A percentile compares a stretch with the other conserved stretches of the same genome.
Conservation (phyloP, 2,888 invertebrate genomes). For the Branchinecta sandiegonensis region DNA sequence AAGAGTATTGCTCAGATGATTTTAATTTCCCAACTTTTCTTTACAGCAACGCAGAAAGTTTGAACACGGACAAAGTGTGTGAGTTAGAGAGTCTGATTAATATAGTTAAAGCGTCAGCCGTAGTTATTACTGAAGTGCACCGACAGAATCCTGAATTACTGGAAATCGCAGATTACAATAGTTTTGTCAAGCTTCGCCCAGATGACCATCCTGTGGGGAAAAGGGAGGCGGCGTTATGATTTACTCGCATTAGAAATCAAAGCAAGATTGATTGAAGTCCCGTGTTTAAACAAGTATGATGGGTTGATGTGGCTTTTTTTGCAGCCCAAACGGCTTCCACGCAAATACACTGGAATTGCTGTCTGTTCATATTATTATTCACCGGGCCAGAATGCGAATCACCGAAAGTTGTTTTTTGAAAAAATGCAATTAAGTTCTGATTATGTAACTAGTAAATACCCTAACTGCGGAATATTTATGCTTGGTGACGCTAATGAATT, state of each 20-base stretch:
- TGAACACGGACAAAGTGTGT: slow-evolving; percentile 11
- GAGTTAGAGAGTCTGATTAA: slow-evolving; percentile 6
- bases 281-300: slow-evolving; percentile 9
- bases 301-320: background rate
- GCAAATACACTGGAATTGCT: background rate
- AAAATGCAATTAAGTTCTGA: too few relatives aligned
- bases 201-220: slow-evolving; percentile 8
- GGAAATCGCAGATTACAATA: slow-evolving; percentile 10
- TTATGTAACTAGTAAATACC: too few relatives aligned
- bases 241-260: slow-evolving; percentile 5
- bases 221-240: background rate
- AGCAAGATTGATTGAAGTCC: slow-evolving; percentile 11
- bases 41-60: slow-evolving; percentile 8
- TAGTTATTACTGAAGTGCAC: slow-evolving; percentile 7
- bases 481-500: too few relatives aligned
- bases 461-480: too few relatives aligned
- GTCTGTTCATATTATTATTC: too few relatives aligned
- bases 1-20: too few relatives aligned
- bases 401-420: too few relatives aligned
- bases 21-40: slow-evolving; percentile 5
- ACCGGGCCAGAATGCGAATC: too few relatives aligned
- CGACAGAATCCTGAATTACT: too few relatives aligned
- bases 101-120: slow-evolving; percentile 7
- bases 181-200: slow-evolving; percentile 11
- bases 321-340: slow-evolving; percentile 12